Evolutionary conservation across 2,113 vertebrate species (phyloP).

Genomic region (Sorex fumeus): DNA sequence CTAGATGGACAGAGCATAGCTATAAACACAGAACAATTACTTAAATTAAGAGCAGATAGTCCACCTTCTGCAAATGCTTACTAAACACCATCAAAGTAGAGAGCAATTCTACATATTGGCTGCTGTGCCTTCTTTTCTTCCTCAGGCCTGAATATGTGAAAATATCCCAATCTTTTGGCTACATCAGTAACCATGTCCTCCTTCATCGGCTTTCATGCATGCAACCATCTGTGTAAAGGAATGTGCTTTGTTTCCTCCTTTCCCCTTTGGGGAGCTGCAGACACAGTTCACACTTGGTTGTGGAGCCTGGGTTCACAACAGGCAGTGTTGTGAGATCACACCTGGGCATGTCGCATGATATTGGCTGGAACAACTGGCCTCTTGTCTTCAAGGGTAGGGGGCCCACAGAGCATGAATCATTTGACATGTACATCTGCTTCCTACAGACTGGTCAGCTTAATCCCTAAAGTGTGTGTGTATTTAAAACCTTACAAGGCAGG

Average conservation of each 20-base stretch:
- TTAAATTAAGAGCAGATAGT: constrained; percentile 50
- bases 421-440: constrained; percentile 5
- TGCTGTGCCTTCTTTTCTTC: constrained; percentile 1
- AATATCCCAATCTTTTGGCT: background rate
- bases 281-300: too few relatives aligned
- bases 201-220: background rate
- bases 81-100: constrained; percentile 30
- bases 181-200: background rate
- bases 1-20: background rate
- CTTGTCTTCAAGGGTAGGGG: too few relatives aligned
- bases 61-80: constrained; percentile 47
- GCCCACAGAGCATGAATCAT: background rate
- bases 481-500: too few relatives aligned
- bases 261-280: too few relatives aligned
- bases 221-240: background rate
- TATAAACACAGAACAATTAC: background rate
- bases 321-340: too few relatives aligned
- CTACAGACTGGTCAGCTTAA: background rate
- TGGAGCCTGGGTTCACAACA: too few relatives aligned
- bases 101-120: background rate
- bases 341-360: too few relatives aligned
- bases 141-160: constrained; percentile 24
- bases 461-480: background rate
- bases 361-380: too few relatives aligned
- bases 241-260: too few relatives aligned